phyloP scores from a whole-genome alignment of 2,888 invertebrate genomes.

The Trissonchulus sp. region DNA sequence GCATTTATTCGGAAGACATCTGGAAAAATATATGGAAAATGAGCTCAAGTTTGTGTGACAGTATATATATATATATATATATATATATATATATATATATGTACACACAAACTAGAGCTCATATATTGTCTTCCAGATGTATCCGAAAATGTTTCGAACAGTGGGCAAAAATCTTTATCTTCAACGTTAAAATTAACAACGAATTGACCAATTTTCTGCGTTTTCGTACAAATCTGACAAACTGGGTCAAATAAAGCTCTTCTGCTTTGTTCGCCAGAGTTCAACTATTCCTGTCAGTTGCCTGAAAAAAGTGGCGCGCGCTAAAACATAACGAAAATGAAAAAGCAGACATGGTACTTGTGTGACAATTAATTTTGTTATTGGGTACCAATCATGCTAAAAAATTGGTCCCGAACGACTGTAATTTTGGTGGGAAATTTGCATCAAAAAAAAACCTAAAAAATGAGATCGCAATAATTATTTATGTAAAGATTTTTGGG shows the following conservation, averaged over 20 bases:
- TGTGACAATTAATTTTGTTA: too few relatives aligned
- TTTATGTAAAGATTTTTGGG: too few relatives aligned
- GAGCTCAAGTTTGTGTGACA: slow-evolving; percentile 27
- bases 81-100: too few relatives aligned
- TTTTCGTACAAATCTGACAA: slow-evolving; percentile 81
- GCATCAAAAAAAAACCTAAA: too few relatives aligned
- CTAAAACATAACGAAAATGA: too few relatives aligned
- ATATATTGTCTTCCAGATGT: slow-evolving; percentile 66
- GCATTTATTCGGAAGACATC: slow-evolving; percentile 71
- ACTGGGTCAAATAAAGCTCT: slow-evolving; percentile 77
- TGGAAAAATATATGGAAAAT: slow-evolving; percentile 65
- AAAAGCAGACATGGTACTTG: too few relatives aligned
- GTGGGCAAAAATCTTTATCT: slow-evolving; percentile 68
- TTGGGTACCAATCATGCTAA: too few relatives aligned
- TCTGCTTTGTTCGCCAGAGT: slow-evolving; percentile 68
- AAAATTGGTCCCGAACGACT: too few relatives aligned
- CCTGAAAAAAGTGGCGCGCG: slow-evolving; percentile 54
- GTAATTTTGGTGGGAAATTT: too few relatives aligned
- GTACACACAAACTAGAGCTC: slow-evolving; percentile 26
- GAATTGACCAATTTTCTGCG: slow-evolving; percentile 70
- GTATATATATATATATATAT: too few relatives aligned
- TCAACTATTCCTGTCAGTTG: slow-evolving; percentile 72
- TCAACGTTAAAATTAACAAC: slow-evolving; percentile 69
- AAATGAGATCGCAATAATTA: too few relatives aligned
- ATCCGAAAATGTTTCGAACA: slow-evolving; percentile 69